Evolutionary conservation across 2,113 vertebrate species (phyloP).

Genomic region (Elgaria multicarinata): DNA sequence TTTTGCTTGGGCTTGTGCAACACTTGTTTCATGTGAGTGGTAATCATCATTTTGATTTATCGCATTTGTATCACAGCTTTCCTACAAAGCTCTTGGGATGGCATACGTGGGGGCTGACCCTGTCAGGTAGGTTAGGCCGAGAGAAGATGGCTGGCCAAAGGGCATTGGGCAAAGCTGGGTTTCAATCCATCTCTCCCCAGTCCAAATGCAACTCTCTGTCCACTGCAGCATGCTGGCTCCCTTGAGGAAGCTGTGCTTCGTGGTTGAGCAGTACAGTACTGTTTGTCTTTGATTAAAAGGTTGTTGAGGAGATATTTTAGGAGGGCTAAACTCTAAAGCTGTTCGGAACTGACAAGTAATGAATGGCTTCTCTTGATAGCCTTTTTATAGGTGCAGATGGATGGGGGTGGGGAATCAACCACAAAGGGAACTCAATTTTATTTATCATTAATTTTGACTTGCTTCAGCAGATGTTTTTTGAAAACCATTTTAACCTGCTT

Average conservation of each 20-base stretch:
- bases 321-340: conserved; percentile 26
- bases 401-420: conserved; percentile 45
- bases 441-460: conserved; percentile 77
- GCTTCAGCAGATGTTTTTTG: conserved; percentile 76
- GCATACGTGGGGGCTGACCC: background rate
- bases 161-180: background rate
- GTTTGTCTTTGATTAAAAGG: conserved; percentile 43
- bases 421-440: conserved; percentile 62
- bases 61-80: background rate
- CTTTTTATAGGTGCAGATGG: conserved; percentile 53
- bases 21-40: background rate
- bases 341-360: conserved; percentile 41
- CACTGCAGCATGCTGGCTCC: background rate
- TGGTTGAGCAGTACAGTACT: background rate
- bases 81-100: background rate
- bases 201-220: background rate
- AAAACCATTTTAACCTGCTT: conserved; percentile 71
- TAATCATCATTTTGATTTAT: background rate
- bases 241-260: background rate
- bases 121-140: background rate
- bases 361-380: conserved; percentile 53
- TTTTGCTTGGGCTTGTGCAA: background rate
- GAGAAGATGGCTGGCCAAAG: background rate
- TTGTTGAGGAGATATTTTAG: conserved; percentile 34
- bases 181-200: background rate